Evolutionary conservation across 2,113 vertebrate species (phyloP).

Genomic region (Acanthochromis polyacanthus): DNA sequence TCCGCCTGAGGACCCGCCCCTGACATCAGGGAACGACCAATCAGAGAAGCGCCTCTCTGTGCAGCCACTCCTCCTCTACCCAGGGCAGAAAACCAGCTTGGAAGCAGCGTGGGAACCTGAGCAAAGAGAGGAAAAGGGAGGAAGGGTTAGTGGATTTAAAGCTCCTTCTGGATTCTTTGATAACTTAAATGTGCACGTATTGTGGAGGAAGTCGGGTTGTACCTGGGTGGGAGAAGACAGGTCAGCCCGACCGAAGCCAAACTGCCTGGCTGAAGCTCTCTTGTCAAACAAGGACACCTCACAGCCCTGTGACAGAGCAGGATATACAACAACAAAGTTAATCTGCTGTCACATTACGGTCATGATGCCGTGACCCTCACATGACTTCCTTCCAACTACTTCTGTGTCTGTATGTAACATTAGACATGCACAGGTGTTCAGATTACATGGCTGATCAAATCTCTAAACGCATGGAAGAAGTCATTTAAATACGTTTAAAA

Average conservation of each 20-base stretch:
- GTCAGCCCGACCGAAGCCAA: conserved; percentile 78
- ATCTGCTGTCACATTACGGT: background rate
- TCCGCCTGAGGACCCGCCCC: conserved; percentile 71
- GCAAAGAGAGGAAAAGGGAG: background rate
- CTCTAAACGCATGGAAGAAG: too few species aligned
- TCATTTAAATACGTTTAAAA: background rate
- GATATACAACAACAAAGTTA: background rate
- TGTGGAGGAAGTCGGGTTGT: background rate
- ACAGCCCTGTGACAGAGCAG: conserved; percentile 67
- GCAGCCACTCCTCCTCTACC: conserved; percentile 69
- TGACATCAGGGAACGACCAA: conserved; percentile 64
- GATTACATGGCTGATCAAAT: too few species aligned
- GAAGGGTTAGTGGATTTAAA: background rate
- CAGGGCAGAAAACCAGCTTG: conserved; percentile 78
- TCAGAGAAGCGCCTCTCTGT: conserved; percentile 65
- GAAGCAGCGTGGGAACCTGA: conserved; percentile 80
- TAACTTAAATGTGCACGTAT: background rate
- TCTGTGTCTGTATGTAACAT: too few species aligned
- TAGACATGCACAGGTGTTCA: too few species aligned
- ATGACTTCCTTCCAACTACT: too few species aligned
- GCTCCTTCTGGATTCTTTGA: background rate
- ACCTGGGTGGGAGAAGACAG: conserved; percentile 82
- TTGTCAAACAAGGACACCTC: conserved; percentile 79
- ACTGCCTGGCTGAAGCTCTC: conserved; percentile 76
- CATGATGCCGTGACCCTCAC: too few species aligned